These are phyloP conservation scores for Rhyacichthys aspro DNA, from an alignment of 2,797 vertebrate genomes.

Conservation along the genomic window DNA sequence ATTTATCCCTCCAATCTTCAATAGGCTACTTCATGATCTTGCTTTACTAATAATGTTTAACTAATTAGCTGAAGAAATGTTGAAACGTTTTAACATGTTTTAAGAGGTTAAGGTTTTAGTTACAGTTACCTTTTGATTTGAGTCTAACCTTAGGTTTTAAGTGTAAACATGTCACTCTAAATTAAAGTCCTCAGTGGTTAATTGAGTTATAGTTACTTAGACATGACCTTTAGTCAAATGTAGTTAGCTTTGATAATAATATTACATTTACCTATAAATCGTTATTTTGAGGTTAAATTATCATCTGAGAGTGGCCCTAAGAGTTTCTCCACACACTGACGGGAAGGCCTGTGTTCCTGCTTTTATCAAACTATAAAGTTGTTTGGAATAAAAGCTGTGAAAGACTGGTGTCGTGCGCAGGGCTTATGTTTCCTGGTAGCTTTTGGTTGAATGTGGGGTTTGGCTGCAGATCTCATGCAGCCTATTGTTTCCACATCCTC, in stretches of 20 bases:
- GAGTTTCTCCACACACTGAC: too few relatives aligned
- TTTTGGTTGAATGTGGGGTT: constrained; percentile 71
- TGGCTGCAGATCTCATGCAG: constrained; percentile 78
- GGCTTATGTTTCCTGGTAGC: constrained; percentile 76
- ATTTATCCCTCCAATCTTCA: constrained; percentile 21
- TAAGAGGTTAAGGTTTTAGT: too few relatives aligned
- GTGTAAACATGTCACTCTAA: background rate
- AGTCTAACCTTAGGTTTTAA: constrained; percentile 3
- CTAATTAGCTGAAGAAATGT: constrained; percentile 27
- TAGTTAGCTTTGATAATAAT: too few relatives aligned
- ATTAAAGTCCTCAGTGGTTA: background rate
- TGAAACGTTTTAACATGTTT: constrained; percentile 33
- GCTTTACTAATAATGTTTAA: constrained; percentile 21
- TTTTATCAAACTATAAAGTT: constrained; percentile 67
- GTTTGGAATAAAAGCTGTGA: constrained; percentile 70
- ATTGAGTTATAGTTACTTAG: background rate
- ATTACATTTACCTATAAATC: too few relatives aligned
- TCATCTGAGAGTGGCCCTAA: too few relatives aligned
- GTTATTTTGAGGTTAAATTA: background rate
- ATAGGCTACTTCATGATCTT: constrained; percentile 8
- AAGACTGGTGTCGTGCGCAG: constrained; percentile 63
- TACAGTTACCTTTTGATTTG: background rate
- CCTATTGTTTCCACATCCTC: constrained; percentile 81
- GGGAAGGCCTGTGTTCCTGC: constrained; percentile 50
- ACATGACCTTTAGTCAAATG: too few relatives aligned